phyloP scores from a whole-genome alignment of 2,113 vertebrate genomes.

The Raphicerus campestris region DNA sequence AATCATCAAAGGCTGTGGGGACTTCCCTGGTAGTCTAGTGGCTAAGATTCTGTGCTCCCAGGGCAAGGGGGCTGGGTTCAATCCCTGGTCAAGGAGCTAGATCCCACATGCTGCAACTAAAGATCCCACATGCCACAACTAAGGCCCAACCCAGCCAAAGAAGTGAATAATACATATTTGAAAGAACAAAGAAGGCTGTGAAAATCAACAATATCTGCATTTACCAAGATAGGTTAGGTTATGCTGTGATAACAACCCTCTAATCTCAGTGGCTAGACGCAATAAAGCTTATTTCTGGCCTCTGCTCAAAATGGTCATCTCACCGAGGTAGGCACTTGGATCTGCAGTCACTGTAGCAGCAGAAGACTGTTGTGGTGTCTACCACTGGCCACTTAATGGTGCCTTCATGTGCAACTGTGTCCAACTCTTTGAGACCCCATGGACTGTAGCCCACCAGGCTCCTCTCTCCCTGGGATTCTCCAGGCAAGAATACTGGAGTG shows the following conservation, averaged over 20 bases:
- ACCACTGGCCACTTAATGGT: background rate
- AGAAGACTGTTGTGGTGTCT: background rate
- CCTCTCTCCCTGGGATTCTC: background rate
- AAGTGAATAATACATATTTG: background rate
- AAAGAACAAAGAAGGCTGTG: background rate
- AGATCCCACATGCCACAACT: background rate
- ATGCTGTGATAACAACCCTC: background rate
- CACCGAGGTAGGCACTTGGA: background rate
- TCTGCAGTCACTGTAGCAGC: background rate
- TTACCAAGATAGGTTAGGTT: background rate
- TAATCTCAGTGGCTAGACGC: background rate
- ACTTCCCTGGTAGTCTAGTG: background rate
- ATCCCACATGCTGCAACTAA: background rate
- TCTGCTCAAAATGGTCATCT: background rate
- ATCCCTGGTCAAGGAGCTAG: background rate
- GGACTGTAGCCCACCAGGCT: background rate
- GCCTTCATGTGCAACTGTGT: background rate
- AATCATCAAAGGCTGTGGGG: background rate
- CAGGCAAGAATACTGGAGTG: background rate
- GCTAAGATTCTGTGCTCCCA: background rate
- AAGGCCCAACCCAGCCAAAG: background rate
- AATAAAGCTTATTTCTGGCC: background rate
- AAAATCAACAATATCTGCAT: background rate
- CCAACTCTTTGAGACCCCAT: background rate
- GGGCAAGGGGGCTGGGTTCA: background rate